Conservation (phyloP, 2,888 invertebrate genomes). For the Himalopsyche japonica region DNA sequence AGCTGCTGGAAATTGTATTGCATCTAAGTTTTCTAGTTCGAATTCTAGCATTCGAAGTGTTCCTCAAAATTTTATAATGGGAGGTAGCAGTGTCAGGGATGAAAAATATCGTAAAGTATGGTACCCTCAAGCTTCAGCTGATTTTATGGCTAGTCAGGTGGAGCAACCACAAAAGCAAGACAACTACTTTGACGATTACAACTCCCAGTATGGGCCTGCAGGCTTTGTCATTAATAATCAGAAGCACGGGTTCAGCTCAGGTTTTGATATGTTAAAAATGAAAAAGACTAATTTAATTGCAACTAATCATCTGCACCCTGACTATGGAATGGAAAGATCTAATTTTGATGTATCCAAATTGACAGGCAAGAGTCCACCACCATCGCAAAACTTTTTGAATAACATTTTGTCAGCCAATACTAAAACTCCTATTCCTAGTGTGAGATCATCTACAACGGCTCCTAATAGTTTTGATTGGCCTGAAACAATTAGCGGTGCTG, state of each 20-base stretch:
- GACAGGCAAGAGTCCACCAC: constrained; percentile 51
- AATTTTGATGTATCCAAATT: constrained; percentile 53
- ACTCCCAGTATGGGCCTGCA: not conserved
- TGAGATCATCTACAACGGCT: not conserved
- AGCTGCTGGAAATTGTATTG: constrained; percentile 8
- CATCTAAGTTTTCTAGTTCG: constrained; percentile 51
- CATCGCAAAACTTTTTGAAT: constrained; percentile 34
- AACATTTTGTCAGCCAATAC: constrained; percentile 14
- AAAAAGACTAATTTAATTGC: constrained; percentile 8
- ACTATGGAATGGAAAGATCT: constrained; percentile 29
- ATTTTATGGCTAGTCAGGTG: not conserved
- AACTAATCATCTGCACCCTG: constrained; percentile 21
- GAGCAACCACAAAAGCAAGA: not conserved
- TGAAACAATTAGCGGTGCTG: constrained; percentile 52
- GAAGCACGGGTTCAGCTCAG: not conserved
- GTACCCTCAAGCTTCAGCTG: not conserved
- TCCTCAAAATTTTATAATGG: constrained; percentile 45
- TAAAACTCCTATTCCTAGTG: constrained; percentile 2
- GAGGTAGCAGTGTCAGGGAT: not conserved
- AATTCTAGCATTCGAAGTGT: constrained; percentile 56
- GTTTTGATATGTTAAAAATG: constrained; percentile 9
- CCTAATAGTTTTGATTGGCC: constrained; percentile 50
- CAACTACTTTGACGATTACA: not conserved
- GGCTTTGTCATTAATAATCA: not conserved
- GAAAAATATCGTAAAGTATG: not conserved